phyloP scores from a whole-genome alignment of 2,797 vertebrate species.

The Sciurus carolinensis region DNA sequence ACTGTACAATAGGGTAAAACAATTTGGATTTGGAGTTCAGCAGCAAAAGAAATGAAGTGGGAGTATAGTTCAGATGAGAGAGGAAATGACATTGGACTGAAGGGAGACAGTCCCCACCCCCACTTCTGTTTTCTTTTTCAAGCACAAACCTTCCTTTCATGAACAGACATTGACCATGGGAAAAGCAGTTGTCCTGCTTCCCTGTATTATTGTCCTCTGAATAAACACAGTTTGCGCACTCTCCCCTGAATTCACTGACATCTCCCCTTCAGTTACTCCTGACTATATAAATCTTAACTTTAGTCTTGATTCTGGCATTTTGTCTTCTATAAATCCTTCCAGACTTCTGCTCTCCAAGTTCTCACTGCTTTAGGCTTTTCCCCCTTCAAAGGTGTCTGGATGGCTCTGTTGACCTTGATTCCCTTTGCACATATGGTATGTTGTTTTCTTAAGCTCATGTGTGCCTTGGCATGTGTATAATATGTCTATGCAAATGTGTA shows the following conservation, averaged over 20 bases:
- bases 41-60: not conserved
- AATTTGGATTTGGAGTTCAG: not conserved
- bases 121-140: not conserved
- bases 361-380: not conserved
- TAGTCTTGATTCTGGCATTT: not conserved
- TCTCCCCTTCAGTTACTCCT: not conserved
- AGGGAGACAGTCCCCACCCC: not conserved
- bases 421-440: not conserved
- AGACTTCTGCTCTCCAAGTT: not conserved
- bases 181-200: not conserved
- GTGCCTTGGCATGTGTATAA: not conserved
- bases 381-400: not conserved
- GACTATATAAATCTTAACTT: not conserved
- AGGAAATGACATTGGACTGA: not conserved
- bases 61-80: not conserved
- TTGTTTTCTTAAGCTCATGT: not conserved
- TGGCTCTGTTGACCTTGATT: not conserved
- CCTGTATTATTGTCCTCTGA: not conserved
- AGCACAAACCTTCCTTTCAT: slow-evolving; percentile 26
- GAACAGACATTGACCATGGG: not conserved
- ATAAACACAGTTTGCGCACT: not conserved
- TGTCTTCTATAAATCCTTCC: not conserved
- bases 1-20: not conserved
- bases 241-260: fast-evolving
- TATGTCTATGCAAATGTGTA: not conserved